phyloP scores from a whole-genome alignment of 1,140 invertebrate genomes.

The Diorhabda elongata region DNA sequence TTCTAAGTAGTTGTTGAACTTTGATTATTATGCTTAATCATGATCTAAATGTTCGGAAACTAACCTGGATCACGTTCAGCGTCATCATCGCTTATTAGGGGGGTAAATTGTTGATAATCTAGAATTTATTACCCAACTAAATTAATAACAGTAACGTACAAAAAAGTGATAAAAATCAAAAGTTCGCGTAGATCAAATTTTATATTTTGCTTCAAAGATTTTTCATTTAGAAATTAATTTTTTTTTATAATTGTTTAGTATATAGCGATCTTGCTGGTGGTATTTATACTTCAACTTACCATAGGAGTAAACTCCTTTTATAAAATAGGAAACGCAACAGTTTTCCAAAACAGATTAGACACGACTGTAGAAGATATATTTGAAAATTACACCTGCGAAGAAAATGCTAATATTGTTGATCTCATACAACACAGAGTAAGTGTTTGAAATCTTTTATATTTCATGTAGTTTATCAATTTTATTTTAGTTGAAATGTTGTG shows the following conservation, averaged over 20 bases:
- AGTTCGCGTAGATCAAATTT: too few relatives aligned
- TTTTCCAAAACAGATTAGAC: not conserved
- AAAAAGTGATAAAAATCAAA: too few relatives aligned
- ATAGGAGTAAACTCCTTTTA: slow-evolving; percentile 7
- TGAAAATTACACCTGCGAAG: not conserved
- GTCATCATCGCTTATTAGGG: too few relatives aligned
- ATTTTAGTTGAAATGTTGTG: slow-evolving; percentile 9
- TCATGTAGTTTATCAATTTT: not conserved
- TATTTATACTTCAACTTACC: slow-evolving; percentile 1
- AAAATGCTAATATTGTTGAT: slow-evolving; percentile 10
- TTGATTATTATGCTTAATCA: too few relatives aligned
- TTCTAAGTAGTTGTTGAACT: too few relatives aligned
- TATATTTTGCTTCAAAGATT: too few relatives aligned
- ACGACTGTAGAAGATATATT: slow-evolving; percentile 8
- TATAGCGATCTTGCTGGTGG: slow-evolving; percentile 4
- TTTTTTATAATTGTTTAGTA: not conserved
- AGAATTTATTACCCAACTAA: too few relatives aligned
- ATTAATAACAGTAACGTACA: too few relatives aligned
- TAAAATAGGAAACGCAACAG: not conserved
- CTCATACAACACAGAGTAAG: slow-evolving; percentile 17
- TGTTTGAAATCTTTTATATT: not conserved
- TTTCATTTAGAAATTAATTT: too few relatives aligned
- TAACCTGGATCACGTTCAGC: too few relatives aligned
- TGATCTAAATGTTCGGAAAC: too few relatives aligned
- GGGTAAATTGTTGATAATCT: too few relatives aligned